Evolutionary conservation across 1,140 invertebrate genomes (phyloP), one percentile per base, ranked within the genome.

Genomic region (Dinoponera quadriceps): DNA sequence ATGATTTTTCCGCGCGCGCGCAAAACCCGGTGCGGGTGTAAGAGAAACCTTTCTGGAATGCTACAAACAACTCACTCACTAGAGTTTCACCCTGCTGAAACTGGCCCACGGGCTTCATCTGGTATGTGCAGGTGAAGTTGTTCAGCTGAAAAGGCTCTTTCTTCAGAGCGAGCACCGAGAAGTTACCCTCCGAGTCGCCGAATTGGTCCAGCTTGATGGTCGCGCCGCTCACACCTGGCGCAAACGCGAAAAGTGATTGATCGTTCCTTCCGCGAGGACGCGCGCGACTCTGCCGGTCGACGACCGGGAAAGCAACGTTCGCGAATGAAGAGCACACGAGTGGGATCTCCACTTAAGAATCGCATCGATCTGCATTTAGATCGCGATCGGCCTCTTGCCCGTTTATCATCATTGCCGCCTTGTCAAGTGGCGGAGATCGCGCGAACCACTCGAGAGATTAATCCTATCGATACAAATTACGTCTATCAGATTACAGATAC

Each of bases 121-220:
- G 96, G 90, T 96, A 96, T 54, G 95, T 93, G 91, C 97, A 98
- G 59, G 94, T 94, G 81, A 96, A 96, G 88, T 97, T 97, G 66
- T 94, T 93, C 29, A 91, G 90, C 29, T 83, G 86, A 78, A 93
- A 94, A 81, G 83, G 91, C 85, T 93, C 88, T 94, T 95, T 92
- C 90, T 97, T 97, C 88, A 97, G 95, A 0, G 98, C 97, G 25
- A 99, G 94, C 48, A 99, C 97, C 0, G 98, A 99, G 94, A 99
- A 99, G 92, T 99, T 99, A 2, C 99, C 99, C 93, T 99, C 98
- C 0, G 98, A 99, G 91, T 99, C 98, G 20, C 98, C 99, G 89
- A 98, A 97, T 85, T 97, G 95, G 94, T 99, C 98, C 65, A 99
- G 96, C 86, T 97, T 97, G 72, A 99, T 98, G 49, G 96, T 96